Evolutionary conservation across 1,140 invertebrate species (phyloP).

Genomic region (Proctacanthus coquilletti): DNA sequence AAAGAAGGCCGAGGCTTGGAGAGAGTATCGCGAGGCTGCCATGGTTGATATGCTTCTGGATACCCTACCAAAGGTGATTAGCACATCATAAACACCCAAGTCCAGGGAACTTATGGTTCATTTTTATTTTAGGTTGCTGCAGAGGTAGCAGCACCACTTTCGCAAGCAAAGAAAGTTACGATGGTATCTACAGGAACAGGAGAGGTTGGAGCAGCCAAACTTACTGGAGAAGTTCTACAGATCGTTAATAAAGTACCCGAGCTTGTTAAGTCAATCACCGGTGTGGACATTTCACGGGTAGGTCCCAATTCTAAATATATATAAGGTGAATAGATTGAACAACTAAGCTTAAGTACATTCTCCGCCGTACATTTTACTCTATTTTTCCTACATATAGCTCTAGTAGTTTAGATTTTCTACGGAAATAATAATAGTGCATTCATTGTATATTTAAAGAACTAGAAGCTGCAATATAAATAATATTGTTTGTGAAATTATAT

Average conservation of each 20-base stretch:
- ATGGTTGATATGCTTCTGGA: slow-evolving; percentile 96
- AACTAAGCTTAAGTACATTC: not conserved
- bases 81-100: too few relatives aligned
- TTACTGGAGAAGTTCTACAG: slow-evolving; percentile 83
- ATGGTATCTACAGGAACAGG: slow-evolving; percentile 90
- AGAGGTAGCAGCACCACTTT: slow-evolving; percentile 86
- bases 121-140: slow-evolving; percentile 63
- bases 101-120: not conserved
- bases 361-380: not conserved
- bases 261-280: slow-evolving; percentile 79
- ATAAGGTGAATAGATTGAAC: slow-evolving; percentile 11
- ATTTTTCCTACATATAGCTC: not conserved
- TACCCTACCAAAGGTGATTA: slow-evolving; percentile 77
- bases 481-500: not conserved
- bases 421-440: not conserved
- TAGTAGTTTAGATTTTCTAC: not conserved
- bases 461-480: slow-evolving; percentile 11
- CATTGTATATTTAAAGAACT: slow-evolving; percentile 6
- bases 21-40: slow-evolving; percentile 89
- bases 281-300: slow-evolving; percentile 81
- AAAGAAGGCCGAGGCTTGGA: slow-evolving; percentile 92
- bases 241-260: slow-evolving; percentile 84
- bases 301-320: slow-evolving; percentile 31
- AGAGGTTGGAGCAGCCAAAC: slow-evolving; percentile 79
- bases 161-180: slow-evolving; percentile 83